Percentiles rank a stretch among this genome's conserved stretches.
Conservation (phyloP, 2,888 invertebrate genomes). For the Monopis laevigella region DNA sequence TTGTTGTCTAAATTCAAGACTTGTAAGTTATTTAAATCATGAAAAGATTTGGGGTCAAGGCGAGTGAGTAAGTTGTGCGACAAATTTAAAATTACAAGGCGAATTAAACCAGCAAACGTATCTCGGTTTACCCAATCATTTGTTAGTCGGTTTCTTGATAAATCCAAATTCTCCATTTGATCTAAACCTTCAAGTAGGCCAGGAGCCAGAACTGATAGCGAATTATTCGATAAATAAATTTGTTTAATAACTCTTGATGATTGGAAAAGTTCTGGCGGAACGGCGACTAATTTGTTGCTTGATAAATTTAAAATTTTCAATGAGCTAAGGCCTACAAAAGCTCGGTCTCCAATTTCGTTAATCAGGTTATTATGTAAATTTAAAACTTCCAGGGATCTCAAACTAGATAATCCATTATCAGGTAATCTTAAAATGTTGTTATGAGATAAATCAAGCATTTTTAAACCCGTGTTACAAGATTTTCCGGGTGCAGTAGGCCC, state of each 20-base stretch:
- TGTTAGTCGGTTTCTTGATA: conserved; percentile 77
- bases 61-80: conserved; percentile 75
- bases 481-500: conserved; percentile 73
- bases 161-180: conserved; percentile 77
- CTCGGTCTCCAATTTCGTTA: conserved; percentile 77
- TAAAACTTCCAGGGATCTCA: conserved; percentile 75
- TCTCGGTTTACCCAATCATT: conserved; percentile 81
- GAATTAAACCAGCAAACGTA: conserved; percentile 77
- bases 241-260: conserved; percentile 75
- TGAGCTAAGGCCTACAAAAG: conserved; percentile 75
- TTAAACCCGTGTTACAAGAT: conserved; percentile 75
- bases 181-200: conserved; percentile 78
- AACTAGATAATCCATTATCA: conserved; percentile 75
- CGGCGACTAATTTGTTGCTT: conserved; percentile 79
- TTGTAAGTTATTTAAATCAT: conserved; percentile 78
- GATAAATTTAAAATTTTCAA: conserved; percentile 80
- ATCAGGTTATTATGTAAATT: conserved; percentile 81
- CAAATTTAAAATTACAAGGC: conserved; percentile 78
- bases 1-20: conserved; percentile 79
- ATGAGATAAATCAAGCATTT: conserved; percentile 76
- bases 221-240: conserved; percentile 81
- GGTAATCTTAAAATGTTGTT: conserved; percentile 77
- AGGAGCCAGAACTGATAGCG: conserved; percentile 78
- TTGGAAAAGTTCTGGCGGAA: conserved; percentile 82
- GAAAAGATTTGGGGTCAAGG: conserved; percentile 77